phyloP scores from a whole-genome alignment of 2,888 invertebrate species.

The Diaperis boleti region DNA sequence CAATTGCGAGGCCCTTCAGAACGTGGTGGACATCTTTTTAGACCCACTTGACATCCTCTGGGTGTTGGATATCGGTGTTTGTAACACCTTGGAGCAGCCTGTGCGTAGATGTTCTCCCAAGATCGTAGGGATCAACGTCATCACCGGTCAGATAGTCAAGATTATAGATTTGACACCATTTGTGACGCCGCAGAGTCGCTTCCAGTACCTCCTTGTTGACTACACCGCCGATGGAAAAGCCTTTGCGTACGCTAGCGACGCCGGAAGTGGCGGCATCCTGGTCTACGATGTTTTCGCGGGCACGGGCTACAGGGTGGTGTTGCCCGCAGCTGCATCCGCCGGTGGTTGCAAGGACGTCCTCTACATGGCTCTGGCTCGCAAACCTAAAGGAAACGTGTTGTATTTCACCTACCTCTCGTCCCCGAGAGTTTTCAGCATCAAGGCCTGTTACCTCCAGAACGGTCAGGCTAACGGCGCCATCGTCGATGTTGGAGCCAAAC shows the following conservation, averaged over 20 bases:
- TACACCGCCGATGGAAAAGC: constrained; percentile 68
- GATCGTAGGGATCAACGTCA: constrained; percentile 71
- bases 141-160: constrained; percentile 71
- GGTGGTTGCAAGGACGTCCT: constrained; percentile 69
- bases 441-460: constrained; percentile 68
- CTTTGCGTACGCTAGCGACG: constrained; percentile 68
- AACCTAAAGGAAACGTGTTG: constrained; percentile 66
- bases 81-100: constrained; percentile 72
- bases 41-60: constrained; percentile 72
- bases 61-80: constrained; percentile 73
- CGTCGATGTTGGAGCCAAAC: constrained; percentile 71
- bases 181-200: constrained; percentile 67
- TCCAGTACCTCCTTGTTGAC: constrained; percentile 73
- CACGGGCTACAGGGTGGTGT: constrained; percentile 70
- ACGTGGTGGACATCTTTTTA: constrained; percentile 75
- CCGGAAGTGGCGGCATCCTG: constrained; percentile 66
- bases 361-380: constrained; percentile 70
- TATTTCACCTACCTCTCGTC: constrained; percentile 73
- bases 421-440: constrained; percentile 70
- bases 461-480: constrained; percentile 71
- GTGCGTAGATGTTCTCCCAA: constrained; percentile 72
- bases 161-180: constrained; percentile 70
- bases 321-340: constrained; percentile 68
- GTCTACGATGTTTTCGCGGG: constrained; percentile 69
- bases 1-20: constrained; percentile 77